Base-by-base conservation (phyloP, 2,797 vertebrate genomes). In the Hoplostethus atlanticus region DNA sequence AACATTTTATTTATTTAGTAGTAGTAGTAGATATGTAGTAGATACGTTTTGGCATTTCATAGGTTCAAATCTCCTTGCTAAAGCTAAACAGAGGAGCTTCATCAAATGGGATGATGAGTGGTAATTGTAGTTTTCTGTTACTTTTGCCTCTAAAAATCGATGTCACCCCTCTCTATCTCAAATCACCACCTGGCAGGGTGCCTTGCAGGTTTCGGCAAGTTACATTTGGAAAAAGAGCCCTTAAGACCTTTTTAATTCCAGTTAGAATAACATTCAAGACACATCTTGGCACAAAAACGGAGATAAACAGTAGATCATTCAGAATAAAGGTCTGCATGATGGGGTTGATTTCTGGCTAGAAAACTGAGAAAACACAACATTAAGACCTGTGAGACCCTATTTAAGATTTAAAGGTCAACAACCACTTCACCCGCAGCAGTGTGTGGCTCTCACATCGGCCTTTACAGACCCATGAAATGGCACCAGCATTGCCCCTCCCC, bases 401-500 rank as follows among this genome's bases (percentile, higher is more conserved):
- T 52, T 28, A 34, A 55, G 6, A 1, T 15, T 55, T 28, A 13
- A 34, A 16, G 28, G 28, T 55, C 53, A 16, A 15, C 15, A 55
- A 55, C 52, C 31, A 10, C 59, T 21, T 64, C 36, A 68, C 58
- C 44, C 57, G 47, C 46, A 63, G 55, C 55, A 25, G 16, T 17
- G 54, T 21, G 44, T 56, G 30, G 46, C 31, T 48, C 16, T 47
- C 16, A 12, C 47, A 6, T 48, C 7, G 47, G 16, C 15, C n/a
- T 48, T 48, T 48, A 48, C 12, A 31, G 64, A 10, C 51, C 55
- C 38, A 59, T 75, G 63, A 64, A 47, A 38, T 21, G 52, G 51
- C 28, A 2, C 46, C 7, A 25, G 12, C 40, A 40, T 50, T 31
- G 25, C 1, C 34, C 71, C 46, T 3, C 0, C 28, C 28, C 53